Evolutionary conservation across 2,888 invertebrate genomes (phyloP), one percentile per base, ranked within the genome.

Genomic region (Tachina fera): DNA sequence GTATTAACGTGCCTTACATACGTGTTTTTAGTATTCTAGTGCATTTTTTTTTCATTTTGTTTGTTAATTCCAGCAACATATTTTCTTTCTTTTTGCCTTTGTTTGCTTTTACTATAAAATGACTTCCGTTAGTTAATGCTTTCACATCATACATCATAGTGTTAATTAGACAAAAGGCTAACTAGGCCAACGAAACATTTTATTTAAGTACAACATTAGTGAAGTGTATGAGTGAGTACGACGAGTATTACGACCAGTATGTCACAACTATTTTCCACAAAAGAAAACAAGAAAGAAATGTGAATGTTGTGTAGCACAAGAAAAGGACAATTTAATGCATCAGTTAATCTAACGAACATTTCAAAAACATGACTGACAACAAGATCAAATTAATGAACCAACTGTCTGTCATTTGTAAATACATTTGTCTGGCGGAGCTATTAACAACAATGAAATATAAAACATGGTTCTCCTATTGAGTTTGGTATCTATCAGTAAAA

Each of bases 101-200:
- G 31, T 60, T 39, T 60, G 14, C 47, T 53, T 53, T 71, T 60
- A 58, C 58, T 68, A 78, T 61, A 65, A 78, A 82, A 56, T 70
- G 82, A 79, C 79, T 83, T 86, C 83, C 86, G 82, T 79, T 75
- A 72, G 82, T 79, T 75, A 72, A 58, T 78, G 65, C 56, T 75
- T 74, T 74, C 77, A 83, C 77, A 63, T 77, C 82, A 78, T 84
- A 53, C 53, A 81, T 81, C 61, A 80, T 63, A 41, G 77, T 47
- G 85, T 78, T 86, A 86, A 86, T 86, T 86, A 86, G 77, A 65
- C 67, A 76, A 79, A 76, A 79, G 71, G 79, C 72, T 72, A 86
- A 83, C 67, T 83, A 79, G 79, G 79, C 71, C 83, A 79, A 79
- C 76, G n/a, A 60, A 79, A 14, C 60, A 84, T 78, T 82, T 61